A percentile compares a stretch with the other conserved stretches of the same genome.
Evolutionary conservation across 2,888 invertebrate species (phyloP).

Genomic region (Embidobia sp.): DNA sequence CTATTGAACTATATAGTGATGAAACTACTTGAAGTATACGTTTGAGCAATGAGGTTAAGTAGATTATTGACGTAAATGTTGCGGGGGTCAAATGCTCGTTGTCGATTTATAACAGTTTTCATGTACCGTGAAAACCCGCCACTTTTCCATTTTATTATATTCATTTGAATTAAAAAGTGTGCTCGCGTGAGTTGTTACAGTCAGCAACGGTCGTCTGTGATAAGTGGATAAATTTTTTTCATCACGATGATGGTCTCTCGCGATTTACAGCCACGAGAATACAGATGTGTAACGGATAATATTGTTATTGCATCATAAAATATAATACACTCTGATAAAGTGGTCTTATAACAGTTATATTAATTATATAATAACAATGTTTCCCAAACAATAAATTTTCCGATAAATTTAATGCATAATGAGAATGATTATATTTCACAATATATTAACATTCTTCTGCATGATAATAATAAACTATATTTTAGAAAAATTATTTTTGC

Average conservation of each 20-base stretch:
- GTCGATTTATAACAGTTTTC: slow-evolving; percentile 48
- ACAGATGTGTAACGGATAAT: too few relatives aligned
- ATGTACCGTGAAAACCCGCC: slow-evolving; percentile 52
- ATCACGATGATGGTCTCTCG: slow-evolving; percentile 21
- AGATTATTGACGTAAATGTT: slow-evolving; percentile 55
- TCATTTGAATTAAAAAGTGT: slow-evolving; percentile 44
- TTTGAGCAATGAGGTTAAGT: slow-evolving; percentile 55
- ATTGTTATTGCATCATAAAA: too few relatives aligned
- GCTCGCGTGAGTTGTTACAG: slow-evolving; percentile 26
- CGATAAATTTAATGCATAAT: too few relatives aligned
- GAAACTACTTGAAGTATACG: slow-evolving; percentile 51
- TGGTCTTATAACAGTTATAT: too few relatives aligned
- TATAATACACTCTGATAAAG: too few relatives aligned
- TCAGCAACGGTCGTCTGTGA: slow-evolving; percentile 3
- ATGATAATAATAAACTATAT: too few relatives aligned
- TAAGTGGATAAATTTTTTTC: slow-evolving; percentile 18
- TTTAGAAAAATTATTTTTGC: too few relatives aligned
- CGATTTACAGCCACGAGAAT: slow-evolving; percentile 7
- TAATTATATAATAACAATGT: too few relatives aligned
- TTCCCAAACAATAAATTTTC: too few relatives aligned
- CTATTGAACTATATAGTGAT: slow-evolving; percentile 40
- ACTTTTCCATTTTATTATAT: slow-evolving; percentile 48
- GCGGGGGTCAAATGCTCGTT: slow-evolving; percentile 47
- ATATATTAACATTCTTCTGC: too few relatives aligned
- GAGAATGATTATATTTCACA: too few relatives aligned